Evolutionary conservation across 2,888 invertebrate species (phyloP), one percentile per base, ranked within the genome.

Genomic region (Cantharis rufa): DNA sequence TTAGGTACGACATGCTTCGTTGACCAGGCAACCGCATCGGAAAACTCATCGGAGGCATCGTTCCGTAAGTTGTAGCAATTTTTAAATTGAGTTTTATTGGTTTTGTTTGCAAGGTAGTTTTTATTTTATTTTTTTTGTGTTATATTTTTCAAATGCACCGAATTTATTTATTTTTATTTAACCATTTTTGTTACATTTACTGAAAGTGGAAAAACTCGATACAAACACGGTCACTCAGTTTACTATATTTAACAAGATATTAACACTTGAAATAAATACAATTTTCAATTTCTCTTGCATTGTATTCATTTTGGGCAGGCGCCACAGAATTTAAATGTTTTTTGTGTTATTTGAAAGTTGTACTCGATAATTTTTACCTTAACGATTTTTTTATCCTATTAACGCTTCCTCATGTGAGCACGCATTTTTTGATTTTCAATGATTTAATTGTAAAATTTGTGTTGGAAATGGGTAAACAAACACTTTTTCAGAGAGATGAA

Each of bases 1-100:
- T 81, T 84, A 93, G 93, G 93, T 93, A 88, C 92, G 93, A 88
- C 93, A 93, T 89, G 92, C 92, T 87, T 93, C 93, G 86, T 89
- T 93, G 88, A 93, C 93, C 86, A 91, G 93, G 86, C 92, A 92
- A 88, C 90, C 88, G 77, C 87, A 87, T 78, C 86, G 92, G 88
- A 92, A 92, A 90, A 91, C 92, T 84, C 92, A 92, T 87, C 91
- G 92, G 88, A 90, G 92, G 86, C 92, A 92, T 89, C 91, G 92
- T 89, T 92, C 92, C 88, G 92, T 92, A 91, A 92, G 92, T 91
- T 84, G 80, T 70, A 66, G 13, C 61, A 24, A 27, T 24, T 68
- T 62, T 62, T 72, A 24, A 61, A 7, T 28, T 74, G 9, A 21
- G 63, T 62, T 70, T 21, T 28, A 28, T 28, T 24, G 24, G 24